These are phyloP conservation scores for Sardina pilchardus DNA, from an alignment of 2,113 vertebrate genomes.

Conservation along the genomic window DNA sequence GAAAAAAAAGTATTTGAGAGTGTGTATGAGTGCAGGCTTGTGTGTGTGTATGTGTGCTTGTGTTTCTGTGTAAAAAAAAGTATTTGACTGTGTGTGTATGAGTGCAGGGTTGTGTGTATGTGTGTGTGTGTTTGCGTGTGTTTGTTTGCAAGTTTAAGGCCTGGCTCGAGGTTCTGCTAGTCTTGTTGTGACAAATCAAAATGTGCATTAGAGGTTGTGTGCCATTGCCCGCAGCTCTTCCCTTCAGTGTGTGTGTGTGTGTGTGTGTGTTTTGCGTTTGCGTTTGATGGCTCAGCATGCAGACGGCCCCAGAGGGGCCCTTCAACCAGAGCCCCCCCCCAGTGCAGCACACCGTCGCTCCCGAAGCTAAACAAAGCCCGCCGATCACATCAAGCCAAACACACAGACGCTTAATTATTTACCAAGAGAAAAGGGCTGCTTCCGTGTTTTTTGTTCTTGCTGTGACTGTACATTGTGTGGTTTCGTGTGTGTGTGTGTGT, in stretches of 20 bases:
- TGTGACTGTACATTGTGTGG: neutral
- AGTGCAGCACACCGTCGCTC: neutral
- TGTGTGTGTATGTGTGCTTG: neutral
- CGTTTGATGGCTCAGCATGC: conserved; percentile 28
- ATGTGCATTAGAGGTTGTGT: neutral
- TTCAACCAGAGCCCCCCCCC: neutral
- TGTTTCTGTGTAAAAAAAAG: neutral
- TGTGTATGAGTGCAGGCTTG: neutral
- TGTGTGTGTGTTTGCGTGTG: neutral
- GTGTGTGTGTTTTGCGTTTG: conserved; percentile 16
- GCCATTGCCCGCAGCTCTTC: neutral
- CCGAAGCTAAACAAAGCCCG: conserved; percentile 15
- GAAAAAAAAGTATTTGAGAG: too few relatives aligned
- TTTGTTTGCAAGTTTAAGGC: neutral
- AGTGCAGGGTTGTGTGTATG: neutral
- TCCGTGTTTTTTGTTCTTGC: neutral
- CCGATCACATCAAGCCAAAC: conserved; percentile 35
- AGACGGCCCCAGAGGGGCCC: conserved; percentile 9
- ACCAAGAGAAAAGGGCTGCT: neutral
- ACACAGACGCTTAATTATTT: conserved; percentile 28
- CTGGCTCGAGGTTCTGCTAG: neutral
- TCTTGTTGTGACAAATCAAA: neutral
- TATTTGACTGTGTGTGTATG: neutral
- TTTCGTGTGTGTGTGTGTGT: neutral
- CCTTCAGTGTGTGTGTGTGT: conserved; percentile 27